A percentile compares a stretch with the other conserved stretches of the same genome.
Conservation (phyloP, 2,797 vertebrate species). For the Calcarius lapponicus region DNA sequence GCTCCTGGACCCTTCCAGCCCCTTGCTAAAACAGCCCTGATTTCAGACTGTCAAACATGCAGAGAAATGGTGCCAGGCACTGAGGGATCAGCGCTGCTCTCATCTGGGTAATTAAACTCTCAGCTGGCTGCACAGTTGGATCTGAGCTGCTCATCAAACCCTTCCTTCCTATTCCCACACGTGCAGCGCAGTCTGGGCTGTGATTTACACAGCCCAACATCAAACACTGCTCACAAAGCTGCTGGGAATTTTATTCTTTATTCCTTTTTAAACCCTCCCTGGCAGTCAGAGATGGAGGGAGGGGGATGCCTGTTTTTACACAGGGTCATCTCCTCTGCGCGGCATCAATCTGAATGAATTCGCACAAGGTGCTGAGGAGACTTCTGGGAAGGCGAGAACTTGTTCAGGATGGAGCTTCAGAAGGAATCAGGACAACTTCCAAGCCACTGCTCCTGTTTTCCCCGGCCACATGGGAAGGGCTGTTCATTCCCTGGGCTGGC, state of each 20-base stretch:
- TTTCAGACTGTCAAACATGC: neutral
- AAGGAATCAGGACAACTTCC: neutral
- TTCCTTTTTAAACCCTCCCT: neutral
- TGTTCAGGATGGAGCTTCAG: neutral
- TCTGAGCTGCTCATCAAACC: neutral
- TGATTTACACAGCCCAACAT: neutral
- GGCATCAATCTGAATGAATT: neutral
- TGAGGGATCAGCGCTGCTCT: neutral
- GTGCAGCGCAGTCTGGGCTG: neutral
- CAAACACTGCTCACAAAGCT: neutral
- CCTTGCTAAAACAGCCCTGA: neutral
- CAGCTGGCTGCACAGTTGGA: neutral
- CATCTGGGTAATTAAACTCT: neutral
- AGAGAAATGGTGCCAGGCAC: neutral
- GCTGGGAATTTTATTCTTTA: neutral
- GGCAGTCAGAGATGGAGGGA: neutral
- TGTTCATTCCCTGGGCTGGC: fast-evolving
- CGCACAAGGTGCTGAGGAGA: neutral
- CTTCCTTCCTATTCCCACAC: fast-evolving
- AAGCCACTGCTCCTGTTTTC: fast-evolving
- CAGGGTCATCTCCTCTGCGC: fast-evolving
- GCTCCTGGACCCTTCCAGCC: neutral
- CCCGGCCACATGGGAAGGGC: fast-evolving
- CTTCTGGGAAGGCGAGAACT: neutral
- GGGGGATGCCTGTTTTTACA: neutral